Conservation (phyloP, 2,888 invertebrate genomes). For the Zaprionus obscuricornis region DNA sequence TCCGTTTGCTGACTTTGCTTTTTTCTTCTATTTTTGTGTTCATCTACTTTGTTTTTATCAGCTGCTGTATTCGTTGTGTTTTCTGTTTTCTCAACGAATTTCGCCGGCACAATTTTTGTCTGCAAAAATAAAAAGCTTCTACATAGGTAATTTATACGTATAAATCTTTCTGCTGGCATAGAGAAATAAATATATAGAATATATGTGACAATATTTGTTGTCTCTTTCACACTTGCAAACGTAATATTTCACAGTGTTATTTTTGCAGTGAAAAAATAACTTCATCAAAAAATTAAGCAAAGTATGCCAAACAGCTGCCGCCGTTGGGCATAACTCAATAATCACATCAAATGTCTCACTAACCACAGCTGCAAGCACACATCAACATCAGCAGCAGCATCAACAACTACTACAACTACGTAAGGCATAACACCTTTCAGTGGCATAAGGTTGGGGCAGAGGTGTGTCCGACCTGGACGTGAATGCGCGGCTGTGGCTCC, state of each 20-base stretch:
- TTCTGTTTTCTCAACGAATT: slow-evolving; percentile 21
- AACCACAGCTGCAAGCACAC: slow-evolving; percentile 28
- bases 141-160: too few species aligned
- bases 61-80: slow-evolving; percentile 23
- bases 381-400: slow-evolving; percentile 52
- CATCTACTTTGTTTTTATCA: slow-evolving; percentile 38
- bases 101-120: slow-evolving; percentile 15
- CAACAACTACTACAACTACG: neutral
- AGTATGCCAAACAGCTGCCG: slow-evolving; percentile 71
- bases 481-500: slow-evolving; percentile 48
- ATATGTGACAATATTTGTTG: slow-evolving; percentile 28
- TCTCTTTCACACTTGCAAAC: too few species aligned
- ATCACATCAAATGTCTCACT: slow-evolving; percentile 75
- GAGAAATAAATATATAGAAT: too few species aligned
- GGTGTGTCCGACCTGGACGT: slow-evolving; percentile 63
- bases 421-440: slow-evolving; percentile 32
- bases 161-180: too few species aligned
- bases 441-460: slow-evolving; percentile 41
- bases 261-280: slow-evolving; percentile 50
- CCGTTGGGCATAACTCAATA: slow-evolving; percentile 77
- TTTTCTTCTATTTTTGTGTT: slow-evolving; percentile 44
- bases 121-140: too few species aligned
- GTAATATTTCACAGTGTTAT: slow-evolving; percentile 12
- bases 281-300: slow-evolving; percentile 73
- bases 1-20: slow-evolving; percentile 46